Percentiles rank a stretch among this genome's conserved stretches.
Conservation (phyloP, 2,113 vertebrate species). For the Microtus pennsylvanicus region DNA sequence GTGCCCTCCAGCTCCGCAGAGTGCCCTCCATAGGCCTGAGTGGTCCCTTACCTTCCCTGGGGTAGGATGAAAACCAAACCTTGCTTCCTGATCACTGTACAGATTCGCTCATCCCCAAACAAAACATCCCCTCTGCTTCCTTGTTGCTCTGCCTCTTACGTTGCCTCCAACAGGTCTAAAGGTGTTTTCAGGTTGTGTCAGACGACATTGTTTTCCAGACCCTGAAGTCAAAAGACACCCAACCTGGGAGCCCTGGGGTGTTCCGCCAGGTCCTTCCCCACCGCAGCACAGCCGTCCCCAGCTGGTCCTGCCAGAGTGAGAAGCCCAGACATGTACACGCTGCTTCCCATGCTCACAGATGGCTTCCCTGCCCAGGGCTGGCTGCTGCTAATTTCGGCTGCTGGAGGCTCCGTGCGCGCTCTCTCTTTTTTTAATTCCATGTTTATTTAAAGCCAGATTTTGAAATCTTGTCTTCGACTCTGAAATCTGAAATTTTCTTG, state of each 20-base stretch:
- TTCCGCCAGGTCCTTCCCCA: accelerated
- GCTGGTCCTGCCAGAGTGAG: neutral
- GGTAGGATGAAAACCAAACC: neutral
- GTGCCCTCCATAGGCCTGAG: neutral
- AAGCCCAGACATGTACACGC: neutral
- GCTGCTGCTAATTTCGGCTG: constrained; percentile 78
- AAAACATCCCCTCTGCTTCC: neutral
- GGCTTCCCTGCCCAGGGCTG: constrained; percentile 71
- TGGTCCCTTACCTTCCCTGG: neutral
- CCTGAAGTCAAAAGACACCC: neutral
- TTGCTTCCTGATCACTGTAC: neutral
- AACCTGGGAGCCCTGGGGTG: neutral
- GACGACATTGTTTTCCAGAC: neutral
- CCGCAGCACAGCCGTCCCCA: neutral
- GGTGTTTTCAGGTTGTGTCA: neutral
- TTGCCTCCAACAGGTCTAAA: neutral
- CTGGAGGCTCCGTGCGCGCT: neutral
- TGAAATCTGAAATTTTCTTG: constrained; percentile 42
- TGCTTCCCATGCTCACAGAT: constrained; percentile 57
- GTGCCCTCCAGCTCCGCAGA: accelerated
- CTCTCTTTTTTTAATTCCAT: constrained; percentile 30
- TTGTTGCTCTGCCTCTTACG: neutral
- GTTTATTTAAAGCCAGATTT: constrained; percentile 70
- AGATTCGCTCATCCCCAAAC: neutral
- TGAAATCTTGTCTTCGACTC: constrained; percentile 67